Evolutionary conservation across 2,797 vertebrate genomes (phyloP).

Genomic region (Sebastes nivosus): DNA sequence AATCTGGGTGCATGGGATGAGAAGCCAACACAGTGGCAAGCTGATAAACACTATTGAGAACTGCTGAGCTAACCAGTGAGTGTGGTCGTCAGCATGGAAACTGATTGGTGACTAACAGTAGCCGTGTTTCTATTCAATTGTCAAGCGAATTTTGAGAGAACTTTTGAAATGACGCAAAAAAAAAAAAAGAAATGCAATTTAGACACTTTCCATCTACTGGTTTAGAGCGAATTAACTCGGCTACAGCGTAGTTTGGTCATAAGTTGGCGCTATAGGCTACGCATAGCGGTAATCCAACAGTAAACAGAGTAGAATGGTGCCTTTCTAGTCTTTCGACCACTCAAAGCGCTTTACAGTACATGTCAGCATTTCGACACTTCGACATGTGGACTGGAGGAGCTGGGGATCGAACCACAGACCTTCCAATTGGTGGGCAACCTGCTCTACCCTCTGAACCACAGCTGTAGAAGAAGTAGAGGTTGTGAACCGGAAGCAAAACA

Average conservation of each 20-base stretch:
- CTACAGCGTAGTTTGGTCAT: not conserved
- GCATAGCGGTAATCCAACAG: too few relatives aligned
- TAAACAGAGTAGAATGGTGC: too few relatives aligned
- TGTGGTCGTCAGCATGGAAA: not conserved
- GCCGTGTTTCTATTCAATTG: not conserved
- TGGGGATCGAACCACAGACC: too few relatives aligned
- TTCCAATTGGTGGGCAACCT: too few relatives aligned
- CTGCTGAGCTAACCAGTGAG: not conserved
- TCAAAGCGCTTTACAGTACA: too few relatives aligned
- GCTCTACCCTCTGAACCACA: too few relatives aligned
- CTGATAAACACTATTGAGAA: not conserved
- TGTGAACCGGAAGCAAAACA: too few relatives aligned
- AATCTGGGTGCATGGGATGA: conserved; percentile 4
- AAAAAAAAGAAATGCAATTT: not conserved
- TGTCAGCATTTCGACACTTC: too few relatives aligned
- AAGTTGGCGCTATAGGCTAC: not conserved
- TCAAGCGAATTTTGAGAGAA: not conserved
- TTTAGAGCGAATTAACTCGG: not conserved
- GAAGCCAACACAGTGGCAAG: conserved; percentile 12
- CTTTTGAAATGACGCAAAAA: not conserved
- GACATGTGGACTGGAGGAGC: too few relatives aligned
- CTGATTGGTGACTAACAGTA: conserved; percentile 2
- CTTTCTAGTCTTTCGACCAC: too few relatives aligned
- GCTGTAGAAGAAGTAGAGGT: too few relatives aligned
- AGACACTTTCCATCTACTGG: not conserved